phyloP scores from a whole-genome alignment of 2,113 vertebrate genomes.

The Orcinus orca region DNA sequence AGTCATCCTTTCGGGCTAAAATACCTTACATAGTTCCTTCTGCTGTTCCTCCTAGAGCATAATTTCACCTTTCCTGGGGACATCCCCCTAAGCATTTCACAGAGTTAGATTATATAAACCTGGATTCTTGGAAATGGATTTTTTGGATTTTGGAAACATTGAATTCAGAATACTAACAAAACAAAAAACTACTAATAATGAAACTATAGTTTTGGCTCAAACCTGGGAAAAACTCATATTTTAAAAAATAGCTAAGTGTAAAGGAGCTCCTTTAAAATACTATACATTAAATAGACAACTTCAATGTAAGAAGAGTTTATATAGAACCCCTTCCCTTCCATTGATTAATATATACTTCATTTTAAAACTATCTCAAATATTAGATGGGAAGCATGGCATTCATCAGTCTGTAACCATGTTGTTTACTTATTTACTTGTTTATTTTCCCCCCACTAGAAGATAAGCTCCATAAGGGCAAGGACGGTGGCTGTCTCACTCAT shows the following conservation, averaged over 20 bases:
- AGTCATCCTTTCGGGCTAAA: not conserved
- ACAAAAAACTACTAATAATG: not conserved
- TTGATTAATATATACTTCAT: not conserved
- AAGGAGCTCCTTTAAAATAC: not conserved
- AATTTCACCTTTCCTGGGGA: not conserved
- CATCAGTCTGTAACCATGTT: not conserved
- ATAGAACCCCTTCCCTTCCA: not conserved
- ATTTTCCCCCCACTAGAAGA: not conserved
- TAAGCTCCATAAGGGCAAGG: not conserved
- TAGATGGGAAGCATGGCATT: not conserved
- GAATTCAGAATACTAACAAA: not conserved
- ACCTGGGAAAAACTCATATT: not conserved
- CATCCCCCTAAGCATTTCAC: not conserved
- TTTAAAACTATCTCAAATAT: slow-evolving; percentile 19
- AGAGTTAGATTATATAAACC: not conserved
- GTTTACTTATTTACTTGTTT: not conserved
- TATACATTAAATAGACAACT: not conserved
- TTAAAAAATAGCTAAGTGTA: not conserved
- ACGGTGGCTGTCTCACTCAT: not conserved
- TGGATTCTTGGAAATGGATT: not conserved
- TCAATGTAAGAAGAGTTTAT: not conserved
- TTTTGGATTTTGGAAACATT: not conserved
- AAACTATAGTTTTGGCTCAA: not conserved
- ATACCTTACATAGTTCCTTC: not conserved
- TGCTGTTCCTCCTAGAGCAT: not conserved